Conservation (phyloP, 2,888 invertebrate species). For the Tetrapedia diversipes region DNA sequence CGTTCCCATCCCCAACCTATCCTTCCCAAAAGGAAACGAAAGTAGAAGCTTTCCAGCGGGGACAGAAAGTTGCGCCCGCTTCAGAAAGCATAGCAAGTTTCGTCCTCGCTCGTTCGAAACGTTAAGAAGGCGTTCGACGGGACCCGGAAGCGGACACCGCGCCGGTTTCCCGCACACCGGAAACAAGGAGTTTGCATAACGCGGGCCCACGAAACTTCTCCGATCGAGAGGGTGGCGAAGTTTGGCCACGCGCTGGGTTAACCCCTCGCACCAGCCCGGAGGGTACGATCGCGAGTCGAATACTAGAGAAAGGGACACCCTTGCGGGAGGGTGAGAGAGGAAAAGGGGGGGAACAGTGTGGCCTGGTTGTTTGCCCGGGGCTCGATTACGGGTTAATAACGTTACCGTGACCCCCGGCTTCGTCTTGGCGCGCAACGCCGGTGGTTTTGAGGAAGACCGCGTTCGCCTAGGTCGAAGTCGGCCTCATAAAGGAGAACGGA, state of each 20-base stretch:
- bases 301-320: not conserved
- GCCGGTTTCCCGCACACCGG: conserved; percentile 47
- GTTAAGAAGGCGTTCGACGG: conserved; percentile 42
- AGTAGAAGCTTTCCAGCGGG: conserved; percentile 37
- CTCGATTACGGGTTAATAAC: conserved; percentile 74
- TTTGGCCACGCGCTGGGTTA: conserved; percentile 55
- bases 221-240: conserved; percentile 62
- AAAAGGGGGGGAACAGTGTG: conserved; percentile 42
- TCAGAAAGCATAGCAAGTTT: not conserved
- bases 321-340: not conserved
- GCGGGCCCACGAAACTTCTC: conserved; percentile 54
- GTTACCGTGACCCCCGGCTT: conserved; percentile 65
- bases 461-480: conserved; percentile 47
- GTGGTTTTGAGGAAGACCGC: conserved; percentile 70
- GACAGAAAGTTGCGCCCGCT: not conserved
- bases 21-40: conserved; percentile 14
- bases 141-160: conserved; percentile 34
- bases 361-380: conserved; percentile 70
- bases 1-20: not conserved
- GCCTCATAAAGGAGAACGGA: conserved; percentile 66
- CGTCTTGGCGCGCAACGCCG: conserved; percentile 41
- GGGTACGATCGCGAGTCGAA: conserved; percentile 52
- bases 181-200: conserved; percentile 64
- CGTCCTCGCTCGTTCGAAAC: conserved; percentile 5
- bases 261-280: conserved; percentile 29